Evolutionary conservation across 2,113 vertebrate genomes (phyloP), one percentile per base, ranked within the genome.

Genomic region (Corydoras maculifer): DNA sequence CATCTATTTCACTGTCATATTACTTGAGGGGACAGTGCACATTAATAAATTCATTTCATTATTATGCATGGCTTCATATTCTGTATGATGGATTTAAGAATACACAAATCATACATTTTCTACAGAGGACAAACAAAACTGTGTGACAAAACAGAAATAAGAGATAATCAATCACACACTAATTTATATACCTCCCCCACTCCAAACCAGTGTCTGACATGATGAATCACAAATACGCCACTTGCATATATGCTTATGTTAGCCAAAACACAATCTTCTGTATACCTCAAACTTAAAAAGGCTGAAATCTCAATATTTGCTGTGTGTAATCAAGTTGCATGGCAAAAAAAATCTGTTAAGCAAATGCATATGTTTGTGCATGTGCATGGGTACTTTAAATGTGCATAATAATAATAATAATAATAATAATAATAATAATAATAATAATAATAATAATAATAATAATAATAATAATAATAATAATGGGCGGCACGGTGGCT

Each of bases 11-110:
- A 86, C 82, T 87, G 86, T 87, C 85, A 87, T 74, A 86, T 86
- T 82, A 87, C 87, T 90, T 82, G 82, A 75, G 86, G 86, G 87
- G 88, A 89, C 87, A 85, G 82, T 86, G 73, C 83, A 85, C 73
- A 84, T 85, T 90, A 85, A 88, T 85, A 88, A 86, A 90, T 88
- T 84, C 81, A 84, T 83, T 87, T 87, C 85, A 87, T 88, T 88
- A 88, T 82, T 87, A 87, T 89, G 87, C 85, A 88, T 83, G 86
- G 90, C 85, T 90, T 87, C 85, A 81, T 83, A 84, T 84, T 84
- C 74, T 80, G 81, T 64, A 68, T 89, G 86, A 88, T 86, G 82
- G 85, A 91, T 89, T 87, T 79, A 80, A 68, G 78, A 80, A 81
- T 79, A 84, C 82, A 79, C 73, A 85, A 82, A 83, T 81, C 79